These are phyloP conservation scores for Drosophila phalerata DNA, from an alignment of 2,888 invertebrate species.

Conservation along the genomic window DNA sequence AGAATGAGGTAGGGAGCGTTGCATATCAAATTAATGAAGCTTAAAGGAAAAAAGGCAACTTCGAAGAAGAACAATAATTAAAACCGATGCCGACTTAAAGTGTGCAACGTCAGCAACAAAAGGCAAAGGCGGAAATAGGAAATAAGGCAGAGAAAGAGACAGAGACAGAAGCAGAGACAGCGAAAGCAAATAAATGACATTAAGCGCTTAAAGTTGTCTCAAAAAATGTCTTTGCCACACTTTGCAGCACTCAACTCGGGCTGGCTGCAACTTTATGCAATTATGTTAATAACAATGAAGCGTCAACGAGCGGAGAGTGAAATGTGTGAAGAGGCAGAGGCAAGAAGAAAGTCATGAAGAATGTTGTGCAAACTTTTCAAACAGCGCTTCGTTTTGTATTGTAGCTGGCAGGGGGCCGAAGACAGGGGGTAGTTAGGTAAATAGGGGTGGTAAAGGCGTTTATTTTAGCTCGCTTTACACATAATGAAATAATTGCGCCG, in stretches of 20 bases:
- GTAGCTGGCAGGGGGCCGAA: slow-evolving; percentile 22
- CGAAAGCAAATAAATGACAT: slow-evolving; percentile 50
- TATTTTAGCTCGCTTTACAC: slow-evolving; percentile 54
- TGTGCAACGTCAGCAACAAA: slow-evolving; percentile 53
- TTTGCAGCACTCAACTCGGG: slow-evolving; percentile 44
- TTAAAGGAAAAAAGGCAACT: slow-evolving; percentile 41
- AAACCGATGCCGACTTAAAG: slow-evolving; percentile 42
- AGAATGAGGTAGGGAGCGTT: background rate
- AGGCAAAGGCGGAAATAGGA: background rate
- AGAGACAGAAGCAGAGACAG: background rate
- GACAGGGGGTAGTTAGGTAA: background rate
- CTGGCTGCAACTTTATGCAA: slow-evolving; percentile 76
- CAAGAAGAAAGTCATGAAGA: slow-evolving; percentile 18
- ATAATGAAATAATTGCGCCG: slow-evolving; percentile 77
- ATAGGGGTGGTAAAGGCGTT: slow-evolving; percentile 6
- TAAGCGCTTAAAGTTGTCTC: slow-evolving; percentile 61
- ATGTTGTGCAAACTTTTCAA: slow-evolving; percentile 54
- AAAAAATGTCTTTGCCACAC: slow-evolving; percentile 62
- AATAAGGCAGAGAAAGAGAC: background rate
- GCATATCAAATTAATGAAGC: slow-evolving; percentile 66
- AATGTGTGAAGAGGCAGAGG: too few relatives aligned
- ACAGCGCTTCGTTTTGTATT: slow-evolving; percentile 8
- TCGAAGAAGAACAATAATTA: slow-evolving; percentile 49
- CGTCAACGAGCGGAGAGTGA: background rate
- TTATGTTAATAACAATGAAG: slow-evolving; percentile 80